phyloP scores from a whole-genome alignment of 2,888 invertebrate genomes.

The Lasioglossum villosulum region DNA sequence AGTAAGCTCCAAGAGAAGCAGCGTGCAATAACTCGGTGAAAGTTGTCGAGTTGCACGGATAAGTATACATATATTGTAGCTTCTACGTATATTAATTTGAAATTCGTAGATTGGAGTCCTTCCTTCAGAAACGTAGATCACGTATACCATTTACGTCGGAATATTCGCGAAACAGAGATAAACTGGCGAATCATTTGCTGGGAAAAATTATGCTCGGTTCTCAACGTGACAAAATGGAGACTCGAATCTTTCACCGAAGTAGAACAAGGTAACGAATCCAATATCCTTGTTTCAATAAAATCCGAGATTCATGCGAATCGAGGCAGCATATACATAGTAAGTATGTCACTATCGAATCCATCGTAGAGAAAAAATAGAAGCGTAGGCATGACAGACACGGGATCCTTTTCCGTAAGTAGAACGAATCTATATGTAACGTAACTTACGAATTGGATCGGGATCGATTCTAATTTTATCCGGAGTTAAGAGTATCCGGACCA shows the following conservation, averaged over 20 bases:
- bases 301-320: not conserved
- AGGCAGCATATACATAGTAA: not conserved
- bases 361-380: not conserved
- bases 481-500: not conserved
- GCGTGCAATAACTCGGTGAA: not conserved
- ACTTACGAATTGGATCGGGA: not conserved
- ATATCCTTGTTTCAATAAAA: conserved; percentile 10
- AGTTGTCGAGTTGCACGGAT: not conserved
- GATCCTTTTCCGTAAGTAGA: not conserved
- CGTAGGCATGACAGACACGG: not conserved
- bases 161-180: not conserved
- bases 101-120: not conserved
- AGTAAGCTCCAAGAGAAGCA: not conserved
- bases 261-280: not conserved
- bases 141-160: not conserved
- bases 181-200: not conserved
- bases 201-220: not conserved
- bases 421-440: conserved; percentile 1
- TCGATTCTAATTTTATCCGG: not conserved
- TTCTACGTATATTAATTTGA: too few relatives aligned
- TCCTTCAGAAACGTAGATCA: not conserved
- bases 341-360: not conserved
- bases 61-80: too few relatives aligned
- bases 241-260: not conserved
- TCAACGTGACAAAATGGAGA: not conserved